phyloP scores from a whole-genome alignment of 2,113 vertebrate species.

The Struthidea cinerea region DNA sequence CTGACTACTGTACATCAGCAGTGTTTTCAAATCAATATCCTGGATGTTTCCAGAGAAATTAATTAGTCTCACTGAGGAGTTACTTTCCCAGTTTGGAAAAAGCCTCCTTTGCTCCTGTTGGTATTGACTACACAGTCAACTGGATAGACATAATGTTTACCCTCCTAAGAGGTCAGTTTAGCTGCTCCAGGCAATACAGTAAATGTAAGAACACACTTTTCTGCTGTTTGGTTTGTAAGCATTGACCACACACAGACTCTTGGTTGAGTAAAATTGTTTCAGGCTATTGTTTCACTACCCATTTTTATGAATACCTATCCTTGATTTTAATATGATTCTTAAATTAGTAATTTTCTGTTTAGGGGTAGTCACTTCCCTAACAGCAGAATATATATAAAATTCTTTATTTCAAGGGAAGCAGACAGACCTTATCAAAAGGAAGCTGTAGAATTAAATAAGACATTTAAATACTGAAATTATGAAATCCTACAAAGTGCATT shows the following conservation, averaged over 20 bases:
- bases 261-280: background rate
- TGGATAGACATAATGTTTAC: constrained; percentile 27
- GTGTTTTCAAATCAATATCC: constrained; percentile 65
- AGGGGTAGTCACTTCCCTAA: background rate
- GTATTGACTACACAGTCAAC: constrained; percentile 45
- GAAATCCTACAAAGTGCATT: background rate
- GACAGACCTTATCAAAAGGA: background rate
- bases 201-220: background rate
- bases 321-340: background rate
- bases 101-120: background rate
- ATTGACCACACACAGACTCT: background rate
- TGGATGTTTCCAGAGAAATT: constrained; percentile 55
- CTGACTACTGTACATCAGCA: constrained; percentile 38
- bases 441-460: background rate
- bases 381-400: background rate
- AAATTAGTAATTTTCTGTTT: background rate
- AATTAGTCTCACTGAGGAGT: constrained; percentile 69
- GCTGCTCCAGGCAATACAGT: constrained; percentile 10
- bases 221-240: background rate
- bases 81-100: background rate
- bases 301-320: background rate
- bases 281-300: background rate
- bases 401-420: background rate
- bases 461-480: background rate
- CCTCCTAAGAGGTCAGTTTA: constrained; percentile 47